phyloP scores from a whole-genome alignment of 2,888 invertebrate species.

The Cheilosia pagana region DNA sequence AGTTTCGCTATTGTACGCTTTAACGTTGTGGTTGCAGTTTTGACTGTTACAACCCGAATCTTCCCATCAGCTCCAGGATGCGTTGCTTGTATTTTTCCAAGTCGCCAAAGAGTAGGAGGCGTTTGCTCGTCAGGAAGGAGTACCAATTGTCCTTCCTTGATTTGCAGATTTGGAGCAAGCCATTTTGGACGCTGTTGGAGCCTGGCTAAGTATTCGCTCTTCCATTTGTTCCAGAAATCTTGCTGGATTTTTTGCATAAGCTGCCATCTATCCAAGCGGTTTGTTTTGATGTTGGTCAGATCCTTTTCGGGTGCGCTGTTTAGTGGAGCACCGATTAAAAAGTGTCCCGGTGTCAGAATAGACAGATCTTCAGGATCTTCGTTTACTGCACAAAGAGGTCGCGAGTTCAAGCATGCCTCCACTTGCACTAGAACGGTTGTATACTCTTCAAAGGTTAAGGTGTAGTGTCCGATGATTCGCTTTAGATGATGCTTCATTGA shows the following conservation, averaged over 20 bases:
- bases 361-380: conserved; percentile 30
- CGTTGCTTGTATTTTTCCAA: background rate
- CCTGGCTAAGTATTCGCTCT: conserved; percentile 10
- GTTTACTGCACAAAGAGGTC: background rate
- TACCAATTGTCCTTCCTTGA: conserved; percentile 4
- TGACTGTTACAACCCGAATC: too few species aligned
- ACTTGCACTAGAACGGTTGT: conserved; percentile 24
- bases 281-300: background rate
- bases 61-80: too few species aligned
- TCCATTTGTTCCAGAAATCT: conserved; percentile 22
- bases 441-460: conserved; percentile 26
- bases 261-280: conserved; percentile 12
- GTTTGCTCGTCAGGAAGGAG: background rate
- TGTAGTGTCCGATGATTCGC: conserved; percentile 23
- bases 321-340: background rate
- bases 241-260: conserved; percentile 13
- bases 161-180: background rate
- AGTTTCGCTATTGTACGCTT: too few species aligned
- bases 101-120: background rate
- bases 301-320: conserved; percentile 19
- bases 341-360: conserved; percentile 28
- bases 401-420: background rate
- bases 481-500: conserved; percentile 18
- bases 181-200: conserved; percentile 12
- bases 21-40: too few species aligned